Conservation (phyloP, 2,113 vertebrate species). For the Pica pica region DNA sequence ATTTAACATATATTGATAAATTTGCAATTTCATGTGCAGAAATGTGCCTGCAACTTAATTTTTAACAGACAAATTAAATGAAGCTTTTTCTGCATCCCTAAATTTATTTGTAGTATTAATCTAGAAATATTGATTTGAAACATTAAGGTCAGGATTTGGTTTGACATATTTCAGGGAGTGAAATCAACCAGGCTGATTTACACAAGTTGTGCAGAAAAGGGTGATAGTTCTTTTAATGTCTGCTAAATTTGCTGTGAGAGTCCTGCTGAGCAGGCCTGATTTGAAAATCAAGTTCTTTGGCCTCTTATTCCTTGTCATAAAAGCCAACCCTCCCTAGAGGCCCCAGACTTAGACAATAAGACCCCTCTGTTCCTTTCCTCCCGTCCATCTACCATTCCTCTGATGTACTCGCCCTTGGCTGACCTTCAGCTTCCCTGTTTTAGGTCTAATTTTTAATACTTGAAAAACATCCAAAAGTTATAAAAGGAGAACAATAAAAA, state of each 20-base stretch:
- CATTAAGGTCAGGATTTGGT: background rate
- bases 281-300: background rate
- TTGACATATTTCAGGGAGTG: background rate
- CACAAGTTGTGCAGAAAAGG: background rate
- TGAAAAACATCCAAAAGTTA: background rate
- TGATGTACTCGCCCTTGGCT: background rate
- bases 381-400: background rate
- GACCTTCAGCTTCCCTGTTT: background rate
- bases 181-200: background rate
- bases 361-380: background rate
- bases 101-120: background rate
- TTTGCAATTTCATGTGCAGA: background rate
- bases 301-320: background rate
- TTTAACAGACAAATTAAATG: background rate
- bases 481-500: background rate
- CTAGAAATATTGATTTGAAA: background rate
- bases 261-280: background rate
- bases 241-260: background rate
- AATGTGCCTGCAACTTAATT: background rate
- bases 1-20: conserved; percentile 8
- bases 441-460: background rate
- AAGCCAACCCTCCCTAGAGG: background rate
- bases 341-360: background rate
- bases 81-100: background rate
- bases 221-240: background rate